Percentiles rank a stretch among this genome's conserved stretches.
phyloP scores from a whole-genome alignment of 2,797 vertebrate genomes.

The Mionectes olivaceus region DNA sequence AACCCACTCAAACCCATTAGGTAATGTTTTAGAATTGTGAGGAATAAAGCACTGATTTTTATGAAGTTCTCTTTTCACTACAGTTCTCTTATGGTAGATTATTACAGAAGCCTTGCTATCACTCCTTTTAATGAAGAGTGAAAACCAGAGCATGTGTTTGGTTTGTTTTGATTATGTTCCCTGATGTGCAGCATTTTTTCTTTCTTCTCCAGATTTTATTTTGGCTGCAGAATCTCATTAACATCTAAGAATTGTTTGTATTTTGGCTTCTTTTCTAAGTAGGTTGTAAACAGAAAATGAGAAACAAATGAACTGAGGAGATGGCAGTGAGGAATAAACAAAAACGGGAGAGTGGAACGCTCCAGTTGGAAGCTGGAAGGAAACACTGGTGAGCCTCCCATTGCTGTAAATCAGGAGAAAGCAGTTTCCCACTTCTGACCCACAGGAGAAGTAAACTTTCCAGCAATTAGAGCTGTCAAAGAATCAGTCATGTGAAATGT shows the following conservation, averaged over 20 bases:
- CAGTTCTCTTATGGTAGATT: neutral
- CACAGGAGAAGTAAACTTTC: neutral
- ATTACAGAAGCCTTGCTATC: constrained; percentile 4
- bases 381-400: neutral
- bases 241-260: constrained; percentile 35
- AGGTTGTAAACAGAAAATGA: constrained; percentile 15
- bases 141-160: constrained; percentile 2
- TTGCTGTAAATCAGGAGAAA: constrained; percentile 9
- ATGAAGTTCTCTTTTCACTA: neutral
- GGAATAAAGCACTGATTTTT: neutral
- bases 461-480: constrained; percentile 48
- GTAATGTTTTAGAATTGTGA: neutral
- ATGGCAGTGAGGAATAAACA: constrained; percentile 36
- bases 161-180: constrained; percentile 37
- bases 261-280: constrained; percentile 52
- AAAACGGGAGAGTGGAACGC: neutral
- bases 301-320: constrained; percentile 49
- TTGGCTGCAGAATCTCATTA: constrained; percentile 63
- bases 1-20: neutral
- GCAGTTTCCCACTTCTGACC: neutral
- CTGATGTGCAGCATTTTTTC: neutral
- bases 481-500: constrained; percentile 49
- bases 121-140: neutral
- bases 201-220: constrained; percentile 39
- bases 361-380: neutral